These are phyloP conservation scores for Adelosebastes latens DNA, from an alignment of 2,797 vertebrate species.

Conservation along the genomic window DNA sequence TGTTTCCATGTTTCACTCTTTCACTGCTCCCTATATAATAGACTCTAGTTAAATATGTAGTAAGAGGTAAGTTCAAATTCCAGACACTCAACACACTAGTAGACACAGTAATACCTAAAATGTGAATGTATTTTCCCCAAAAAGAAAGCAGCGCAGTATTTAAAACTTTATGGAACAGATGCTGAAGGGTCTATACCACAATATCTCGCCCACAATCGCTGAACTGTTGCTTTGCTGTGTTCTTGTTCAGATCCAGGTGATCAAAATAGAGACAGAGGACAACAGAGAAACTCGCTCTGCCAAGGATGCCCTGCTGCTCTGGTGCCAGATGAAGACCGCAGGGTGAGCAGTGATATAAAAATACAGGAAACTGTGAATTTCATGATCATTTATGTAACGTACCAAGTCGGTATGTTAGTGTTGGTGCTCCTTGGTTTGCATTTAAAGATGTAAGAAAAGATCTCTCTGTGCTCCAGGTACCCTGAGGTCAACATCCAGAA, in stretches of 20 bases:
- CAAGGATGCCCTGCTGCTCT: conserved; percentile 94
- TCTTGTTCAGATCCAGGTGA: conserved; percentile 91
- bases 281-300: conserved; percentile 95
- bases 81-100: not conserved
- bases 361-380: not conserved
- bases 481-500: conserved; percentile 97
- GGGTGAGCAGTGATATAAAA: conserved; percentile 83
- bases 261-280: conserved; percentile 95
- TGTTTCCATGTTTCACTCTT: not conserved
- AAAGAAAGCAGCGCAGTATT: not conserved
- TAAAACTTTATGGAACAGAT: not conserved
- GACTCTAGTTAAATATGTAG: not conserved
- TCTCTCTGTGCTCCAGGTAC: conserved; percentile 78
- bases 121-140: not conserved
- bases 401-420: not conserved
- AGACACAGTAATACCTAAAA: not conserved
- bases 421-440: not conserved
- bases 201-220: not conserved
- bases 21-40: too few species aligned
- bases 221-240: not conserved
- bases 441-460: not conserved
- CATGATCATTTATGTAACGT: not conserved
- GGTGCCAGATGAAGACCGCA: conserved; percentile 98
- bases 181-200: not conserved
- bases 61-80: not conserved